Evolutionary conservation across 2,113 vertebrate genomes (phyloP).

Genomic region (Psophia crepitans): DNA sequence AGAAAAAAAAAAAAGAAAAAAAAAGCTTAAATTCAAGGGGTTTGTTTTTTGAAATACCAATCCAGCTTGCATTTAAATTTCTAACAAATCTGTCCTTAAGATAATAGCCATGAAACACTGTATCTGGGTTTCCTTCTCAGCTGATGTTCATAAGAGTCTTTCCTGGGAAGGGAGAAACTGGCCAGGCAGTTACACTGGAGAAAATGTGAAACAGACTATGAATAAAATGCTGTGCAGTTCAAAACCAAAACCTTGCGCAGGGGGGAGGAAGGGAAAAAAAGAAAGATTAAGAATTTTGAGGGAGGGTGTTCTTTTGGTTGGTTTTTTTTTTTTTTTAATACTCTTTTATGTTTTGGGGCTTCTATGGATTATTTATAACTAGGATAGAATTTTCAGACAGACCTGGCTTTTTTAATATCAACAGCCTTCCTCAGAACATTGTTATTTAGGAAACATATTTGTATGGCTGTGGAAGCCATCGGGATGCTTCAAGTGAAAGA

Average conservation of each 20-base stretch:
- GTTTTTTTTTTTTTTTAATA: not conserved
- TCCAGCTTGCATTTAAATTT: not conserved
- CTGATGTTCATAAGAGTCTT: not conserved
- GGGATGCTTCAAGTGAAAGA: not conserved
- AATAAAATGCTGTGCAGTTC: not conserved
- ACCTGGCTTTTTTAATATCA: conserved; percentile 14
- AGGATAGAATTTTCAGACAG: not conserved
- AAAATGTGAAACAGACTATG: conserved; percentile 13
- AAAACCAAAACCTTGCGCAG: not conserved
- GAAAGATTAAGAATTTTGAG: not conserved
- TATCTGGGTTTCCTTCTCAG: not conserved
- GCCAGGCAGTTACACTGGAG: not conserved
- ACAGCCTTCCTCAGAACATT: not conserved
- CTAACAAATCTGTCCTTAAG: not conserved
- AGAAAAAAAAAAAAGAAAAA: no score
- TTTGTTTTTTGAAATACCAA: not conserved
- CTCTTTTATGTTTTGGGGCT: not conserved
- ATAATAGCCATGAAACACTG: not conserved
- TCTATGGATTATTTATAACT: not conserved
- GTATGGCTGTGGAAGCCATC: not conserved
- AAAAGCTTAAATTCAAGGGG: not conserved
- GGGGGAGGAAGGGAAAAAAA: no score
- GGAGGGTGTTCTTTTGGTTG: no score
- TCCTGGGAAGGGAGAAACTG: not conserved
- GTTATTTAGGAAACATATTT: conserved; percentile 7